Base-by-base conservation (phyloP, 2,888 invertebrate species). In the Ernsta delagoae region DNA sequence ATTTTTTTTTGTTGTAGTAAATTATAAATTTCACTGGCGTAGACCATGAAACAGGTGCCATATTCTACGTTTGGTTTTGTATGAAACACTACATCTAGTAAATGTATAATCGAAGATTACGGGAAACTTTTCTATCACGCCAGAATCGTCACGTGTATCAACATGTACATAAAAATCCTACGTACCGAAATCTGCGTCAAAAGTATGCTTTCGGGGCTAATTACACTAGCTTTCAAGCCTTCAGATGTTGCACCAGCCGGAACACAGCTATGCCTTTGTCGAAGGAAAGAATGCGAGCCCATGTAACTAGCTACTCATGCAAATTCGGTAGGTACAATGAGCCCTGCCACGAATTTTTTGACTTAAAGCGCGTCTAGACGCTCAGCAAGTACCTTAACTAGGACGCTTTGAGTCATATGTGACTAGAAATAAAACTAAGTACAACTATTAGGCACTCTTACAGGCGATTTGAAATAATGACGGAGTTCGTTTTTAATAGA, bases 171-270 rank as follows among this genome's bases (percentile, higher is more conserved):
- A 57, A 57, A 56, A 12, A 39, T 39, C 12, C 8, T 43, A 16
- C 48, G 41, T 65, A 9, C 59, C 60, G 6, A 60, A 66, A 66
- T 60, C 41, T 66, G 59, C 66, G 53, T 43, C 66, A 31, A 60
- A 66, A 65, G 59, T 59, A 66, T 66, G 66, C 66, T 59, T 65
- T 66, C 53, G 65, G 59, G 65, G 50, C 50, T 66, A 66, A 66
- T 66, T 60, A 43, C 34, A 16, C 59, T 66, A 60, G 66, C 66
- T 59, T 59, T 59, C 53, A 66, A 53, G 66, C 53, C 66, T 53
- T 60, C 34, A 59, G 48, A 65, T 65, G 59, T 59, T 53, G 48
- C 59, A 39, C 39, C 65, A 41, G 39, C 59, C 65, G 59, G 65
- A 65, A 65, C 50, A 65, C 12, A 65, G 62, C 62, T 54, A 41